Base-by-base conservation (phyloP, 2,888 invertebrate species). In the Heliconius cydno region DNA sequence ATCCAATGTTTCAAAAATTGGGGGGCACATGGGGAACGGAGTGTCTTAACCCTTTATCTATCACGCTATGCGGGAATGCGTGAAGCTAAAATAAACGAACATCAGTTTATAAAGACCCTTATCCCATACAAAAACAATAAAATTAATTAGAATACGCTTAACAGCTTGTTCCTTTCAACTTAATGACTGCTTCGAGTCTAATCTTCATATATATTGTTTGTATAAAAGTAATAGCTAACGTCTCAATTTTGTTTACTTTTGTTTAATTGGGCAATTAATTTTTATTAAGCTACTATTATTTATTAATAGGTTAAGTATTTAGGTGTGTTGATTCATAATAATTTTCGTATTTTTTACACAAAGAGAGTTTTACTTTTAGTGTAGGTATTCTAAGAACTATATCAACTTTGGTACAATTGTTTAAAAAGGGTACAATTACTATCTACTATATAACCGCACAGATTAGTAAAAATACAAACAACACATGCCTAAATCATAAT, bases 121-220 rank as follows among this genome's bases (percentile, higher is more conserved):
- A 46, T 75, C n/a, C 28, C 12, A 30, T 38, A 46, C 57, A 63
- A 46, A 75, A 72, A 70, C 75, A 80, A 78, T 80, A 75, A 78
- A 80, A 78, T 66, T 66, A 78, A 80, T 65, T 34, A 75, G 71
- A 80, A 76, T 80, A 63, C 74, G 67, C 68, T 78, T 38, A 65
- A 78, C 80, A 76, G 75, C 65, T 65, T 76, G 74, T 70, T 66
- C 75, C 13, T 57, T 73, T 70, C 78, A 78, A 30, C 75, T 65
- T 80, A 78, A 80, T 30, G 65, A 57, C 41, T 65, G 28, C 65
- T 46, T 68, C 28, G 10, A 65, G 41, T 38, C 67, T 80, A 66
- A 63, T 63, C 73, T 34, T 38, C 38, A 25, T 60, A 73, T 25
- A 73, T n/a, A n/a, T 52, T n/a, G n/a, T 22, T 19, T 52, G n/a